Conservation (phyloP, 2,113 vertebrate species). For the Bolborhynchus lineola region DNA sequence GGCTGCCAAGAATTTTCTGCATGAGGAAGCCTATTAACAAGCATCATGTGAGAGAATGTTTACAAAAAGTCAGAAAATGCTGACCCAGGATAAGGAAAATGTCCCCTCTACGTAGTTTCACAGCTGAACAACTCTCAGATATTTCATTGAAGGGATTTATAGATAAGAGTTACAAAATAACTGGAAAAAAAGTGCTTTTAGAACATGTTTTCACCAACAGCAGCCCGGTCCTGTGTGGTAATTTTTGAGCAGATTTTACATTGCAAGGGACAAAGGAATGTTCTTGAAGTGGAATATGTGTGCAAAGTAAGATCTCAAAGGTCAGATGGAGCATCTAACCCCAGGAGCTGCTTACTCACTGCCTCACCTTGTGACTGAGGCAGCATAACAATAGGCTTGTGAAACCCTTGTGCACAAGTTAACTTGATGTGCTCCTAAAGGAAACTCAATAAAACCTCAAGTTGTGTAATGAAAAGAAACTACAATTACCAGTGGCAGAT, state of each 20-base stretch:
- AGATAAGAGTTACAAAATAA: conserved; percentile 63
- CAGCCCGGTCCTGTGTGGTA: neutral
- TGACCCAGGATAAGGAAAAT: conserved; percentile 66
- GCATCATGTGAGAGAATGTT: conserved; percentile 67
- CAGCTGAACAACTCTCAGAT: conserved; percentile 47
- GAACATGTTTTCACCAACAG: neutral
- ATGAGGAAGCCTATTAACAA: conserved; percentile 72
- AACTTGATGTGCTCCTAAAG: neutral
- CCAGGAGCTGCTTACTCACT: neutral
- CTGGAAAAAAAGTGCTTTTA: neutral
- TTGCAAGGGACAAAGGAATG: neutral
- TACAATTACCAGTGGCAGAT: neutral
- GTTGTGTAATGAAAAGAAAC: conserved; percentile 14
- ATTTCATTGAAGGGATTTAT: conserved; percentile 65
- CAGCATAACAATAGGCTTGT: accelerated
- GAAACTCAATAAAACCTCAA: conserved; percentile 2
- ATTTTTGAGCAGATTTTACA: neutral
- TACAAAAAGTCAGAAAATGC: conserved; percentile 70
- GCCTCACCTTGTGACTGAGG: neutral
- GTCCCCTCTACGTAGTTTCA: conserved; percentile 45
- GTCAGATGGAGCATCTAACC: neutral
- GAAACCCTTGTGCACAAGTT: neutral
- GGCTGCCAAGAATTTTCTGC: conserved; percentile 72
- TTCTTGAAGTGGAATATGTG: neutral
- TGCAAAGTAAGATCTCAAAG: neutral